Percentiles rank a stretch among this genome's conserved stretches.
Conservation (phyloP, 2,888 invertebrate genomes). For the Plagodis pulveraria region DNA sequence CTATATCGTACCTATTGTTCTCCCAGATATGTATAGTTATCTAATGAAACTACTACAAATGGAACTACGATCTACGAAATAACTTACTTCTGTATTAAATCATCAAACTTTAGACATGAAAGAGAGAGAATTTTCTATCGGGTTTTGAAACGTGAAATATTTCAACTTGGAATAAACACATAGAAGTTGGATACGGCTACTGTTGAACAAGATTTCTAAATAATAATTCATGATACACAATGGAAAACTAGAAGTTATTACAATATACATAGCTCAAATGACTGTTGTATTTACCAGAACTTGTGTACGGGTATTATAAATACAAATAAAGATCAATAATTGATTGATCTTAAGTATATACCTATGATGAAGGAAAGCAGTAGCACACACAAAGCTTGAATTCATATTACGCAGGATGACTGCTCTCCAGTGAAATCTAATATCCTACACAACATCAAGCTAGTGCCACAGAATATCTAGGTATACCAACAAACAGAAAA, state of each 20-base stretch:
- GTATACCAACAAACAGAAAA: no score
- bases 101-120: conserved; percentile 32
- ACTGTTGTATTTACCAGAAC: neutral
- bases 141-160: conserved; percentile 28
- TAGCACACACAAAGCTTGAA: conserved; percentile 5
- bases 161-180: conserved; percentile 8
- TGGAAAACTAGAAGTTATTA: neutral
- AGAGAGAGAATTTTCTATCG: conserved; percentile 31
- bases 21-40: conserved; percentile 9
- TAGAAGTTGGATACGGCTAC: neutral
- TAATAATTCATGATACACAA: conserved; percentile 7
- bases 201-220: neutral
- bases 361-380: conserved; percentile 14
- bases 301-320: neutral
- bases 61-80: conserved; percentile 24
- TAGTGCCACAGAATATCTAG: no score
- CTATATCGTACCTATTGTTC: conserved; percentile 18
- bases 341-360: neutral
- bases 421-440: no score
- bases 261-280: neutral
- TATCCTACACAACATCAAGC: no score
- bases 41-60: conserved; percentile 30
- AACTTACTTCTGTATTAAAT: conserved; percentile 30
- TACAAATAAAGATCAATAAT: neutral
- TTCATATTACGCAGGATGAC: no score